Evolutionary conservation across 2,113 vertebrate species (phyloP).

Genomic region (chimpanzee (Pan troglodytes)): NHGRI_mPanTro3-v2.1_pri NC_072403.2:55764501-55765000

Average conservation of each 20-base stretch:
- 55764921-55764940: constrained; percentile 20
- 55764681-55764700: not conserved
- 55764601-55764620: not conserved
- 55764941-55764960: constrained; percentile 29
- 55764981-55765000: constrained; percentile 59
- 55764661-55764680: not conserved
- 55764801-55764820: not conserved
- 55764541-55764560: not conserved
- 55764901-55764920: not conserved
- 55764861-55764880: constrained; percentile 3
- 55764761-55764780: not conserved
- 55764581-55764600: not conserved
- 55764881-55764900: not conserved
- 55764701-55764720: not conserved
- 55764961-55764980: constrained; percentile 61
- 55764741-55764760: not conserved
- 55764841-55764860: not conserved
- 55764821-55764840: not conserved
- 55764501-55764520: not conserved
- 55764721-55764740: not conserved
- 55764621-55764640: not conserved
- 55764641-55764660: not conserved
- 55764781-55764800: not conserved
- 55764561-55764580: not conserved
- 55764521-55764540: not conserved